Evolutionary conservation across 2,113 vertebrate species (phyloP), one percentile per base, ranked within the genome.

Genomic region (Hymenochirus boettgeri): DNA sequence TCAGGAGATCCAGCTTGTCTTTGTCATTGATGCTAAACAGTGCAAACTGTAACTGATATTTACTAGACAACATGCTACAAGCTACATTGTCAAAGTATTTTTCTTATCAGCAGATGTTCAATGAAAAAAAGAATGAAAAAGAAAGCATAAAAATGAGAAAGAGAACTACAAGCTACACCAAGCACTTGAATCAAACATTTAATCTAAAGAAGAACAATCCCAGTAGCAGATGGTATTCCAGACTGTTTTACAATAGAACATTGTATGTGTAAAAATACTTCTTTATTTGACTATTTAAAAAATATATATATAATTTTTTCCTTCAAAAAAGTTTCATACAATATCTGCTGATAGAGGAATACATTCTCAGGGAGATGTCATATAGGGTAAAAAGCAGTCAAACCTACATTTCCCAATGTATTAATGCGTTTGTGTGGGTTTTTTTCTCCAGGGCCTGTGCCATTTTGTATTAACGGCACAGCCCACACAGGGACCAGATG

Each of bases 221-320:
- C 73, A 77, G 73, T 58, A 82, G 66, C 79, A 86, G 83, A 85
- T 85, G 80, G 78, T 61, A 75, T 67, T 75, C 63, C 59, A 82
- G 59, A 61, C 69, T 81, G 75, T 71, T 77, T 75, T 74, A 75
- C 65, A 22, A 70, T 71, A 69, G 62, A 65, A 56, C 21, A 39
- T 47, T 80, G 17, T 51, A 31, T 57, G 17, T 66, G 6, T 53
- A 53, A 31, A 66, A 51, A 35, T 51, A 57, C 58, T 29, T 29
- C 39, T 27, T 52, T 26, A 22, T 51, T 65, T 39, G 48, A 24
- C 53, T 39, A 51, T 57, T 37, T 51, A 23, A 66, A 66, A n/a
- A n/a, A n/a, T n/a, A n/a, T n/a, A n/a, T n/a, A n/a, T n/a, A n/a
- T n/a, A n/a, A n/a, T n/a, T n/a, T n/a, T n/a, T n/a, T n/a, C n/a